Conservation (phyloP, 2,888 invertebrate genomes). For the Eledona agricola region DNA sequence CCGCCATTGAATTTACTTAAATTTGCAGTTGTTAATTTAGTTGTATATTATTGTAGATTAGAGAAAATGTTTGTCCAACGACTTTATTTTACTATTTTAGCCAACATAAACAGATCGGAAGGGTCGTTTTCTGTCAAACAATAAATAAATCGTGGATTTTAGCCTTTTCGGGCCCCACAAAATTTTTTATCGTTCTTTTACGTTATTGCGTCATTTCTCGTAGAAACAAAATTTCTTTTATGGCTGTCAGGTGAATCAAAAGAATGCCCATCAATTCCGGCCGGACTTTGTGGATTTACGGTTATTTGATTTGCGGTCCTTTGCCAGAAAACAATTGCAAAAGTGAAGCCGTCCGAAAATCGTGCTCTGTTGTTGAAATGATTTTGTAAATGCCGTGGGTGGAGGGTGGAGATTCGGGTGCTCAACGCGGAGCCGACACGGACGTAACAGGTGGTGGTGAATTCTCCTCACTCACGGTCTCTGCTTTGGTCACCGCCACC, state of each 20-base stretch:
- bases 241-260: constrained; percentile 60
- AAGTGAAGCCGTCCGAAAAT: background rate
- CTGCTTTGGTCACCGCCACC: constrained; percentile 41
- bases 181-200: constrained; percentile 57
- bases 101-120: no score
- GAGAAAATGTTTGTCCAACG: no score
- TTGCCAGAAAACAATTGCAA: background rate
- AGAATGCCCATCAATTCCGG: constrained; percentile 52
- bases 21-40: no score
- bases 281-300: constrained; percentile 45
- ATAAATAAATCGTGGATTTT: no score
- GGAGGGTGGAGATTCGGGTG: constrained; percentile 2
- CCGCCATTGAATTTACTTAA: no score
- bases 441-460: constrained; percentile 37
- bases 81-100: no score
- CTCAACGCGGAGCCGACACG: constrained; percentile 6
- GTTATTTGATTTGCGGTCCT: constrained; percentile 43
- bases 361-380: background rate
- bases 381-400: no score
- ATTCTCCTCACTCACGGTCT: constrained; percentile 14
- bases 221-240: constrained; percentile 61
- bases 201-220: constrained; percentile 59
- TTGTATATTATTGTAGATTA: no score
- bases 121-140: no score
- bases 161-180: constrained; percentile 35